Evolutionary conservation across 2,888 invertebrate genomes (phyloP).

Genomic region (Herminia tarsipennalis): DNA sequence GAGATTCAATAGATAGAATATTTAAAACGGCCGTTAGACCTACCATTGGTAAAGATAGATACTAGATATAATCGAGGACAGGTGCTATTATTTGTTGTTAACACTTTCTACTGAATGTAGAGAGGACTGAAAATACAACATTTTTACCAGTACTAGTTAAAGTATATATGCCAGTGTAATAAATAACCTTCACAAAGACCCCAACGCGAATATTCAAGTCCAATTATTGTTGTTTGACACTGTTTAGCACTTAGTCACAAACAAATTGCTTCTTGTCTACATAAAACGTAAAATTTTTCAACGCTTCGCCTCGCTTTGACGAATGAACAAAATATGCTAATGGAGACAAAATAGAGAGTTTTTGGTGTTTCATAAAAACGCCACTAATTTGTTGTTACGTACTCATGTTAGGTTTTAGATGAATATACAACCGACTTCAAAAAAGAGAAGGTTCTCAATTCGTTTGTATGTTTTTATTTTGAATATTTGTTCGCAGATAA

Average conservation of each 20-base stretch:
- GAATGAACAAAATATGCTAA: conserved; percentile 38
- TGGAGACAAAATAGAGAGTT: conserved; percentile 23
- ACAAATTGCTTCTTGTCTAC: background rate
- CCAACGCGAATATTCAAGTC: background rate
- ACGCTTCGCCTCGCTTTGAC: conserved; percentile 21
- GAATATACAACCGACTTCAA: too few species aligned
- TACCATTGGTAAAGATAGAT: too few species aligned
- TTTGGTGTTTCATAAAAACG: conserved; percentile 22
- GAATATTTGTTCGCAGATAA: too few species aligned
- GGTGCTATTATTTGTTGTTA: too few species aligned
- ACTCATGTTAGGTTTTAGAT: background rate
- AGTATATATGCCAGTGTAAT: background rate
- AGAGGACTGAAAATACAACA: too few species aligned
- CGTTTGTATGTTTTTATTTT: too few species aligned
- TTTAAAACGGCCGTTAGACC: too few species aligned
- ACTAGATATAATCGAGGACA: too few species aligned
- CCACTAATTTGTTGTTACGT: conserved; percentile 6
- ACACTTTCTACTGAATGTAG: too few species aligned
- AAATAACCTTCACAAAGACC: background rate
- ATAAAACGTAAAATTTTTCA: background rate
- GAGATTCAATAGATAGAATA: too few species aligned
- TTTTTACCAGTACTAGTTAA: too few species aligned
- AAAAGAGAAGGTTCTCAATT: too few species aligned
- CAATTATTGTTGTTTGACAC: background rate
- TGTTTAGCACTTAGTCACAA: background rate